Evolutionary conservation across 2,888 invertebrate species (phyloP), one percentile per base, ranked within the genome.

Genomic region (Ectemnius continuus): DNA sequence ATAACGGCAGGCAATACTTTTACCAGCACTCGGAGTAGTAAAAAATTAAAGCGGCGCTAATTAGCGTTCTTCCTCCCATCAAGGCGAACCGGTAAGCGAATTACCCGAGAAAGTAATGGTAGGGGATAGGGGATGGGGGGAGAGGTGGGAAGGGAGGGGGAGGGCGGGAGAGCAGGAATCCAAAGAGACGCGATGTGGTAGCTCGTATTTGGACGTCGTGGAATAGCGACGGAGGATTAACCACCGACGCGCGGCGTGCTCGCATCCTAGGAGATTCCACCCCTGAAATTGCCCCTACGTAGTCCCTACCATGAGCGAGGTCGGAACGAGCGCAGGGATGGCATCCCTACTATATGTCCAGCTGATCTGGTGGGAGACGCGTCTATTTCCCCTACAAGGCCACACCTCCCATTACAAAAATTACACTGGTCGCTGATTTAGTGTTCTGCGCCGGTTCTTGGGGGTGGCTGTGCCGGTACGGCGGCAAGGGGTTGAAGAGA

Each of bases 321-420:
- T 76, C 82, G 69, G 64, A 73, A 58, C 71, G 75, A 73, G 75
- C 66, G 70, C 67, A 78, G 82, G 85, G 82, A 75, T 76, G 76
- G 71, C 71, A 87, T 86, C 87, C 87, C 87, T 81, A 80, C 87
- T 73, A 64, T 60, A 60, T 65, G 73, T 68, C 67, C 74, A 70
- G 52, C 63, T 63, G 70, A 65, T 79, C 81, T 64, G 69, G 58
- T 28, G 58, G 61, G 70, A 74, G 78, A 76, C 70, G 76, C 78
- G 73, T 83, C 86, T 84, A 79, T 82, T 79, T 84, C 86, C 86
- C 86, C 86, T 83, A 75, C 86, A 82, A 88, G 84, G 89, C 90
- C 91, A 90, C 91, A 90, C 91, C 91, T 91, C 88, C 91, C 91
- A 91, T 91, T 91, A 91, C 90, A 91, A 91, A 91, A 91, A 91